Conservation (phyloP, 2,797 vertebrate species). For the Anomalospiza imberbis region DNA sequence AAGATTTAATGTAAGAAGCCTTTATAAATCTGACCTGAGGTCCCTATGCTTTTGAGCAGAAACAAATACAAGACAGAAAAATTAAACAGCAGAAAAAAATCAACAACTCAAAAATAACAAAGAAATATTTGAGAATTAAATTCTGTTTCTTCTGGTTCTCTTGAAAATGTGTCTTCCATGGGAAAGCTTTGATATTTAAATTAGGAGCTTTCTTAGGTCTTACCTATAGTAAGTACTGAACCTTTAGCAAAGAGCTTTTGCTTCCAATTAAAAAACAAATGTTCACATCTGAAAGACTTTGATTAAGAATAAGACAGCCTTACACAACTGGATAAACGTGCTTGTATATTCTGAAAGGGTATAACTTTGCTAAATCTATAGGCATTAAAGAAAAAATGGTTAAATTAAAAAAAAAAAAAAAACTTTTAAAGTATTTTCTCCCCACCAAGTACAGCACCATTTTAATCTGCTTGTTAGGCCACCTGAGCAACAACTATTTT, state of each 20-base stretch:
- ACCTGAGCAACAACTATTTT: neutral
- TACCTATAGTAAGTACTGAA: neutral
- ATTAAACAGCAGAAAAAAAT: neutral
- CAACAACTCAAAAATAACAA: neutral
- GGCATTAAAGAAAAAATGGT: neutral
- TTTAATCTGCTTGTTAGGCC: constrained; percentile 8
- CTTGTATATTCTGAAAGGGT: neutral
- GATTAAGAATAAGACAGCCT: neutral
- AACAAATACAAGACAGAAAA: neutral
- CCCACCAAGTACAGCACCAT: neutral
- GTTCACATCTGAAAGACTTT: neutral
- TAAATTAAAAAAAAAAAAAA: neutral
- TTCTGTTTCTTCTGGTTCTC: neutral
- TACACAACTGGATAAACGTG: neutral
- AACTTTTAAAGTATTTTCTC: neutral
- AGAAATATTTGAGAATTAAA: neutral
- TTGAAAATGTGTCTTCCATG: neutral
- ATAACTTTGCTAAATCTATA: neutral
- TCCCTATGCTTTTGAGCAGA: neutral
- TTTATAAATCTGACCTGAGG: neutral
- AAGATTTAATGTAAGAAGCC: neutral
- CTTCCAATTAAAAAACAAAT: neutral
- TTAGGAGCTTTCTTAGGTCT: neutral
- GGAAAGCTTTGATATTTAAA: neutral
- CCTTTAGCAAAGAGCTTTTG: neutral